Base-by-base conservation (phyloP, 2,888 invertebrate genomes). In the Cybosia mesomella region DNA sequence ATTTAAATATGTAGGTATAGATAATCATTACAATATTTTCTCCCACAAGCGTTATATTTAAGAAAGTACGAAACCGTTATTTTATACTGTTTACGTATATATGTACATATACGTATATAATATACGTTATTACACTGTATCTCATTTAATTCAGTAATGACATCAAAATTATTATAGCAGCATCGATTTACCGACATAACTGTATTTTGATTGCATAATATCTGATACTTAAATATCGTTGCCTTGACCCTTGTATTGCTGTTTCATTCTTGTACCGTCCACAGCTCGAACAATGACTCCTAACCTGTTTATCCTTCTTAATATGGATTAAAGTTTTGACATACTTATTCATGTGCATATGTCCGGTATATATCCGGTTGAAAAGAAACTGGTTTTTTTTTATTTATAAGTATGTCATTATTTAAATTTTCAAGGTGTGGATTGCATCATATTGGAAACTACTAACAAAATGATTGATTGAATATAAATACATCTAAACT, bases 171-270 rank as follows among this genome's bases (percentile, higher is more conserved):
- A 64, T 49, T 69, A 67, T 61, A 64, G n/a, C 9, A 68, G 53
- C 73, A 75, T 75, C 69, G 70, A 58, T 36, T 59, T 11, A 53
- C 72, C 74, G 72, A 75, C 53, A 64, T 69, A 75, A 69, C 71
- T 15, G 74, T 64, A 34, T 53, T 39, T 24, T 55, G 21, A 64
- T 80, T 80, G 70, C 77, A 39, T 80, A 77, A 75, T 62, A 69
- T 24, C 15, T 66, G 55, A n/a, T 24, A 67, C n/a, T 58, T 32
- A 57, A 68, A 58, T 64, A 9, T 68, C n/a, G 0, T 49, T 43
- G 67, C 77, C 81, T 79, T 80, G 80, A 77, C 76, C 80, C 18
- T 53, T 5, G 22, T n/a, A 21, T 43, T 67, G 39, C 62, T 80
- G 79, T 80, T 18, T 80, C 81, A 80, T 21, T n/a, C 4, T 53